phyloP scores from a whole-genome alignment of 2,113 vertebrate species.

The Osmerus eperlanus region DNA sequence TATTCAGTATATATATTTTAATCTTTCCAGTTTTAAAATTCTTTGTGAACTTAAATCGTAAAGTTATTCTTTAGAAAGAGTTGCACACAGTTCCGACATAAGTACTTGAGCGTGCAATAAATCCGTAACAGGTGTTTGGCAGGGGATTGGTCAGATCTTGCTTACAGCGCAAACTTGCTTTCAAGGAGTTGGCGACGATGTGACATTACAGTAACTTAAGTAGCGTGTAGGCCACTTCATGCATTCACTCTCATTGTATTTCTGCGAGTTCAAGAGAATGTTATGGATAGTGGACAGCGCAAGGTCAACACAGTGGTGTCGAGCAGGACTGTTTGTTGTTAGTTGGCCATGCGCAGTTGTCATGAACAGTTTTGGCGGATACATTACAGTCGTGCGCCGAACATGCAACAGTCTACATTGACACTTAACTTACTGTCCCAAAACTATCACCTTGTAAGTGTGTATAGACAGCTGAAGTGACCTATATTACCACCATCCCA shows the following conservation, averaged over 20 bases:
- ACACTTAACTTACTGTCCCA: not conserved
- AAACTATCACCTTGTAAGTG: not conserved
- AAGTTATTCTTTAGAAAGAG: not conserved
- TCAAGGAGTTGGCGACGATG: no score
- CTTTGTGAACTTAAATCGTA: not conserved
- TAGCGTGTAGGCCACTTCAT: not conserved
- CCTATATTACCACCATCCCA: no score
- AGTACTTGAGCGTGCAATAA: conserved; percentile 25
- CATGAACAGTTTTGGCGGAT: not conserved
- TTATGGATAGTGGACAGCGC: conserved; percentile 11
- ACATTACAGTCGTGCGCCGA: not conserved
- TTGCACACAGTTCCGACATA: not conserved
- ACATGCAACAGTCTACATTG: not conserved
- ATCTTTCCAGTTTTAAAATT: no score
- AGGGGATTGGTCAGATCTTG: conserved; percentile 20
- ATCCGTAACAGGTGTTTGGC: conserved; percentile 70
- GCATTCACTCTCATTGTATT: not conserved
- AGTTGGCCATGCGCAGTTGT: not conserved
- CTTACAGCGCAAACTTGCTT: not conserved
- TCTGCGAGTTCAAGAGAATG: not conserved
- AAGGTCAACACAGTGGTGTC: conserved; percentile 37
- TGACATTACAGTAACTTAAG: no score
- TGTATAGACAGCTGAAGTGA: not conserved
- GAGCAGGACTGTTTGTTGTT: not conserved
- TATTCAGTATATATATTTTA: no score